Base-by-base conservation (phyloP, 1,140 invertebrate species). In the Listronotus oregonensis region DNA sequence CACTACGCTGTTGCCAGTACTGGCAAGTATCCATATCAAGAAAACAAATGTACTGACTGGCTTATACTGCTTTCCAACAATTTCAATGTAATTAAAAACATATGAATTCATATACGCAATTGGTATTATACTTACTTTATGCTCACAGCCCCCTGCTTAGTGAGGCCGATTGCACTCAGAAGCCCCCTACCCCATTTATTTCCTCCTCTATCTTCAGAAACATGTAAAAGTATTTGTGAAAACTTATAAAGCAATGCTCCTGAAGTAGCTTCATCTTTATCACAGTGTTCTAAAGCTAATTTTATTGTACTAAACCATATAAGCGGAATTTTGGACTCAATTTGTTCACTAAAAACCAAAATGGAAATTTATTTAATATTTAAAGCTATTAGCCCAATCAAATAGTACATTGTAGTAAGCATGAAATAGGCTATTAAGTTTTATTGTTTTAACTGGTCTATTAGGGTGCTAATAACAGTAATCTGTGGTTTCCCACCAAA, bases 161-260 rank as follows among this genome's bases (percentile, higher is more conserved):
- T 71, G 17, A 79, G 70, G 12, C 78, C 77, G 12, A 79, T 79
- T 9, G 68, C 78, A 64, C 66, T 77, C 6, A 79, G 61, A 0
- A 79, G 43, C 17, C 73, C 73, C 49, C 71, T 64, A 9, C 75
- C 71, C 78, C 78, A 79, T 62, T 67, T 66, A 14, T 63, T 65
- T 12, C 31, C 56, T 18, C 66, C 68, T 51, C 75, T 75, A 17
- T 74, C 70, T 31, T 77, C 75, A 6, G 76, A 68, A 17, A 73
- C 54, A 66, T 71, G 69, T 10, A 74, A 47, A 18, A 79, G 61
- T 40, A 69, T 63, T 49, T 72, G 64, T 12, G 72, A 64, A 57
- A 79, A 79, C 66, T 72, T 77, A 42, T 75, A 60, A 31, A 79
- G 61, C 40, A 69, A 60, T 6, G 54, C 54, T n/a, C 61, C 73